Base-by-base conservation (phyloP, 2,113 vertebrate species). In the Meriones unguiculatus region DNA sequence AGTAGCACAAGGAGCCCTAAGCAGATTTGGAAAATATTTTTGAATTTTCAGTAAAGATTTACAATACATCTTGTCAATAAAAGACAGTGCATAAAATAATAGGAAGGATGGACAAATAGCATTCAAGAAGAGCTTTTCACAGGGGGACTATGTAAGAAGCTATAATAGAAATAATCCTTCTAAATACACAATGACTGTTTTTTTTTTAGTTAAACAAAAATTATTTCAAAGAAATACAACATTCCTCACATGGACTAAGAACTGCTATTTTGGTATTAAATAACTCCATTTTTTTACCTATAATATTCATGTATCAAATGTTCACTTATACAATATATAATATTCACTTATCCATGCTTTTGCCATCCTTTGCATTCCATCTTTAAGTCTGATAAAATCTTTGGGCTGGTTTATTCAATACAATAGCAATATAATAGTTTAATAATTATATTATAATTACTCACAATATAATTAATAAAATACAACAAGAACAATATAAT, bases 61-160 rank as follows among this genome's bases (percentile, higher is more conserved):
- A 93, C 15, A 11, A 72, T 90, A 88, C n/a, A 91, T 87, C 54
- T 78, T 88, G 38, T 75, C 80, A 65, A 72, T 90, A 90, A 94
- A 91, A 38, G 28, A 62, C 28, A 82, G 7, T 77, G 38, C 77
- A 87, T 80, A 50, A 90, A 82, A 91, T 52, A 59, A 64, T 3
- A 62, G 67, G 62, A 32, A 3, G n/a, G 54, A 87, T 46, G 72
- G 65, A 54, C 46, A 64, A 67, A 82, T 10, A 82, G 65, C n/a
- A 88, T 77, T 92, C n/a, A 80, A 65, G n/a, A 20, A 92, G 67
- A 41, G 57, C 32, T 70, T 96, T 70, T 75, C 50, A 62, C 14
- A 4, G 52, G 87, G 76, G 72, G 5, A n/a, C 10, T 30, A 25
- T 62, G 46, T 78, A 75, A 96, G 94, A 87, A 70, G 24, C 22